Base-by-base conservation (phyloP, 2,113 vertebrate species). In the Arenaria interpres region DNA sequence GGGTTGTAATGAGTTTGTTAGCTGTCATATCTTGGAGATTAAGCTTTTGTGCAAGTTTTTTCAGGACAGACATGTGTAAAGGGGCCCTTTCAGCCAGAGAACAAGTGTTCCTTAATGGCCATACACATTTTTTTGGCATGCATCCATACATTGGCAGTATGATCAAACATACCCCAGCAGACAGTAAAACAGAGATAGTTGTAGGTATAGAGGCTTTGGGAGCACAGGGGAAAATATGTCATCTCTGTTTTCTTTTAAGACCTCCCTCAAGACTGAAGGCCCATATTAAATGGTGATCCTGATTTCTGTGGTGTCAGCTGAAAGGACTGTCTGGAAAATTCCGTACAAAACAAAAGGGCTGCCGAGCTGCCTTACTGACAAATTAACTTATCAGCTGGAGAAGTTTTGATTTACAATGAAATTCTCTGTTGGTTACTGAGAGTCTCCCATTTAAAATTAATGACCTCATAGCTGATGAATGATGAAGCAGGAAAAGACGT, bases 341-440 rank as follows among this genome's bases (percentile, higher is more conserved):
- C 69, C n/a, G n/a, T 62, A 54, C 45, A 51, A 93, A 92, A 71
- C 63, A 93, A 87, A 72, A 91, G 50, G 50, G 32, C 27, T 77
- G 62, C 53, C 1, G 3, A 93, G 50, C 46, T 0, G 18, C 78
- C 48, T 81, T 64, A 82, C 57, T 83, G 79, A 92, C 74, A 96
- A 93, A 97, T 97, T 92, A 96, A 94, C 62, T 94, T 97, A 96
- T 95, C 93, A 94, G 63, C 41, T 94, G 90, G 59, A 93, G 89
- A 74, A 93, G 74, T 63, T 94, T 76, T 96, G 56, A 90, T 97
- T 95, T 93, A 93, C 71, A 83, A 45, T 88, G 32, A 85, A 94
- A 93, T 88, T 88, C 82, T 77, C 73, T 91, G 66, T 90, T 89
- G 56, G 78, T 43, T 91, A 64, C 35, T 68, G 60, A 97, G 80